A percentile compares a stretch with the other conserved stretches of the same genome.
Evolutionary conservation across 2,797 vertebrate genomes (phyloP).

Genomic region (Anas bernieri): DNA sequence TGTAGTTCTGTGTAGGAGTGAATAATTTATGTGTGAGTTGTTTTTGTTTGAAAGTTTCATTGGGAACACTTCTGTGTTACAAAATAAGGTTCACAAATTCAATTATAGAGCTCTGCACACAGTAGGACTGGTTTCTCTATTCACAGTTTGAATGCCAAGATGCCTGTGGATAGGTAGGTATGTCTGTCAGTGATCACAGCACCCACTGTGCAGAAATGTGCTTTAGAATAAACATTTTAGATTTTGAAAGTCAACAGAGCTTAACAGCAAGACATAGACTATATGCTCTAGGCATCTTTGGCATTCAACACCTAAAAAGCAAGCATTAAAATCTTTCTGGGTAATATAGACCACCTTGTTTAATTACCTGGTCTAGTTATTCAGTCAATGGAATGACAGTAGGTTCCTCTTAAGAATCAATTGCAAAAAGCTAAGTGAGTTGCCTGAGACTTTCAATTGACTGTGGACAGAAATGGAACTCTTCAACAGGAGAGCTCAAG

Average conservation of each 20-base stretch:
- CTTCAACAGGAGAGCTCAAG: not conserved
- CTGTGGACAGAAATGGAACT: not conserved
- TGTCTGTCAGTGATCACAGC: constrained; percentile 7
- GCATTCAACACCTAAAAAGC: not conserved
- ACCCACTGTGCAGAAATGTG: constrained; percentile 16
- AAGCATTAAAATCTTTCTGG: not conserved
- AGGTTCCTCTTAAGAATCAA: not conserved
- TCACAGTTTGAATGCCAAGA: constrained; percentile 28
- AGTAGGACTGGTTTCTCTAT: not conserved
- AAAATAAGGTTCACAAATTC: constrained; percentile 40
- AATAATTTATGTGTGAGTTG: constrained; percentile 37
- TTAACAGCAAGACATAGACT: not conserved
- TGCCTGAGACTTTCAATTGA: not conserved
- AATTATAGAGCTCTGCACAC: constrained; percentile 36
- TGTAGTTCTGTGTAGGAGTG: not conserved
- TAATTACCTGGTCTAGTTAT: not conserved
- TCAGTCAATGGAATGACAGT: not conserved
- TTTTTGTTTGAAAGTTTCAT: constrained; percentile 25
- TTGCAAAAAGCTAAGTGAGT: not conserved
- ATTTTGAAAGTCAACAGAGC: not conserved
- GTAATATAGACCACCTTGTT: not conserved
- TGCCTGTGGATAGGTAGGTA: constrained; percentile 11
- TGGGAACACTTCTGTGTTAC: constrained; percentile 13
- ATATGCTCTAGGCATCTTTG: not conserved
- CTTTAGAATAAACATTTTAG: constrained; percentile 22